These are phyloP conservation scores for Steinernema khuongi DNA, from an alignment of 1,140 invertebrate species.

Conservation along the genomic window DNA sequence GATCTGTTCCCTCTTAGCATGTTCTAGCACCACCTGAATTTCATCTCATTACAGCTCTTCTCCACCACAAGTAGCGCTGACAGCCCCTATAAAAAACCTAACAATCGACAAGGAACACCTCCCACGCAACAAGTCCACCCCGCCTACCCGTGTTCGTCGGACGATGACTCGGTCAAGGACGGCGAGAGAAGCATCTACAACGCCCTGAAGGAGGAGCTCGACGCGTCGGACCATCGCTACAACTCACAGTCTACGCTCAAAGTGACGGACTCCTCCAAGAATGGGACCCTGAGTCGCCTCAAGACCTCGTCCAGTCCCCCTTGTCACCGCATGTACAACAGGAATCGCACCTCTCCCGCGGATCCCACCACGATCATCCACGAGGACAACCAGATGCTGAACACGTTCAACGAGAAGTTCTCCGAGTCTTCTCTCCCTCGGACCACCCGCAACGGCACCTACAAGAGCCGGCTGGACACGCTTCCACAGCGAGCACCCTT, in stretches of 20 bases:
- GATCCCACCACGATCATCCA: slow-evolving; percentile 1
- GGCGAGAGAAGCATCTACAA: not conserved
- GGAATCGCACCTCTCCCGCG: not conserved
- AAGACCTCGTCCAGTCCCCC: not conserved
- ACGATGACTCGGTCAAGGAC: not conserved
- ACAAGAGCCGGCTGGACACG: not conserved
- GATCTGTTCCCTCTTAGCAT: no score
- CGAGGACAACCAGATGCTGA: not conserved
- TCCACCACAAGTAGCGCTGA: not conserved
- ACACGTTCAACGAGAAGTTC: not conserved
- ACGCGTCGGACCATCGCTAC: not conserved
- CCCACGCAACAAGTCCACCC: not conserved
- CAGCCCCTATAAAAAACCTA: not conserved
- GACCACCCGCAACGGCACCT: not conserved
- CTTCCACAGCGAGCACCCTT: not conserved
- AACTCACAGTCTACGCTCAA: not conserved
- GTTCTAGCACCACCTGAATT: not conserved
- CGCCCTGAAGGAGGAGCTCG: not conserved
- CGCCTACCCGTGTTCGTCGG: not conserved
- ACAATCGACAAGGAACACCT: not conserved
- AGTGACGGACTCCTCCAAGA: not conserved
- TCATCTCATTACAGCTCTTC: slow-evolving; percentile 8
- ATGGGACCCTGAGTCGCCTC: not conserved
- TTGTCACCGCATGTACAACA: not conserved
- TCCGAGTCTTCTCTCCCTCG: not conserved